A percentile compares a stretch with the other conserved stretches of the same genome.
Conservation (phyloP, 2,797 vertebrate genomes). For the Paedocypris micromegethes region DNA sequence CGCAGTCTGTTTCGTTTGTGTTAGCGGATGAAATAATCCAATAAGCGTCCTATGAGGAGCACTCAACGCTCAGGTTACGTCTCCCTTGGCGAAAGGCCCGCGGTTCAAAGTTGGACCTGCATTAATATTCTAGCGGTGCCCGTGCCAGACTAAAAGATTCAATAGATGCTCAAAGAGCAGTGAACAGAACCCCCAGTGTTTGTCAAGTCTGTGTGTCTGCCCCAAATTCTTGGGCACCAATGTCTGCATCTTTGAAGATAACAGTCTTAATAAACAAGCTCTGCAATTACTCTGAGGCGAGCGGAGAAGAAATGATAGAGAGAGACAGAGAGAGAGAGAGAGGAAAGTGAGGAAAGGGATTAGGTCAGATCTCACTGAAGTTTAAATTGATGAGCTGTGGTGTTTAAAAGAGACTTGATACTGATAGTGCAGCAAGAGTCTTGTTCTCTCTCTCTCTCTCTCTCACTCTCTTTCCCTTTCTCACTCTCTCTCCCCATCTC, state of each 20-base stretch:
- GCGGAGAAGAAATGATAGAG: constrained; percentile 28
- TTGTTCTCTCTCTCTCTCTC: too few relatives aligned
- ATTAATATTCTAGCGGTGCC: constrained; percentile 66
- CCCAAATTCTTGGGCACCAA: constrained; percentile 60
- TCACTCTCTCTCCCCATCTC: too few relatives aligned
- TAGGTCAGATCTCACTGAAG: constrained; percentile 69
- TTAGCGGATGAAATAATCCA: constrained; percentile 46
- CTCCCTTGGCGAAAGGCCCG: constrained; percentile 43
- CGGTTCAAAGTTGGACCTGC: constrained; percentile 60
- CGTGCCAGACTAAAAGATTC: constrained; percentile 44
- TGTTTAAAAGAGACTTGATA: constrained; percentile 66
- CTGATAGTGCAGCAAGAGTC: constrained; percentile 45
- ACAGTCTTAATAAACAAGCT: constrained; percentile 75
- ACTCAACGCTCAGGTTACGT: constrained; percentile 58
- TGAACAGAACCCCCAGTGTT: constrained; percentile 64
- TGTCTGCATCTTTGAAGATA: constrained; percentile 81
- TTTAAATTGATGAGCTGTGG: constrained; percentile 66
- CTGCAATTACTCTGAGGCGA: constrained; percentile 71
- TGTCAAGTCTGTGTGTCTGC: constrained; percentile 57
- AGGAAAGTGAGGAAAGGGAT: constrained; percentile 63
- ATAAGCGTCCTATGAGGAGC: constrained; percentile 50
- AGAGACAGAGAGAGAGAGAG: constrained; percentile 18
- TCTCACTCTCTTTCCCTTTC: too few relatives aligned
- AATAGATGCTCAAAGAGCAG: constrained; percentile 43
- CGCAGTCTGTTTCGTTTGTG: constrained; percentile 50